Evolutionary conservation across 1,140 invertebrate genomes (phyloP), one percentile per base, ranked within the genome.

Genomic region (Polyergus mexicanus): DNA sequence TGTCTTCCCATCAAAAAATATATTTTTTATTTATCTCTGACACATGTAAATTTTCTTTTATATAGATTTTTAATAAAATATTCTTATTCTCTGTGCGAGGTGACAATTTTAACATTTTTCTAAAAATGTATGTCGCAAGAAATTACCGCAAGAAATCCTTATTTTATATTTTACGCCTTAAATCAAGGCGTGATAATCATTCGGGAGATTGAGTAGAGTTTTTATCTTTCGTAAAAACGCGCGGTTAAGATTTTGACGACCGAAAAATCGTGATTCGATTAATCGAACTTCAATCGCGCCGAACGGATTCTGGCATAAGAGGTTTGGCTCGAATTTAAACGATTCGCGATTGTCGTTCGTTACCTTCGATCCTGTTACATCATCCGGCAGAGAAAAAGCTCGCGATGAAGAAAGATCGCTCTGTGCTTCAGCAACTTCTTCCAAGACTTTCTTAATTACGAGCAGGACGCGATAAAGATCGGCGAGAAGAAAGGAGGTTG

Each of bases 361-460:
- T 83, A 74, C 78, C 56, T 83, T 83, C 68, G 54, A 83, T 83
- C 68, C 28, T 56, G 58, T 71, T 74, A 38, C 38, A 41, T 62
- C 78, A 83, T 72, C 54, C 68, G n/a, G 19, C 47, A 35, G 54
- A 74, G 54, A 71, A 74, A 72, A 83, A 63, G n/a, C 78, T 60
- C 54, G 47, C 75, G 28, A 85, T 66, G 63, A 75, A 83, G 84
- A 72, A 78, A 85, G 84, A 75, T 86, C 88, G 85, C 41, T 69
- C 75, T 66, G 38, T 58, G 68, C 28, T 68, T 65, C 6, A 60
- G 60, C 76, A 88, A 83, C 75, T 86, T 65, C 75, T 58, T 71
- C 68, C 25, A 54, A 54, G 88, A 88, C 84, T 90, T 91, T 85
- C 89, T 87, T 91, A 91, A 91, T 91, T 91, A 91, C 85, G 83